phyloP scores from a whole-genome alignment of 2,797 vertebrate species.

The Octomys mimax region DNA sequence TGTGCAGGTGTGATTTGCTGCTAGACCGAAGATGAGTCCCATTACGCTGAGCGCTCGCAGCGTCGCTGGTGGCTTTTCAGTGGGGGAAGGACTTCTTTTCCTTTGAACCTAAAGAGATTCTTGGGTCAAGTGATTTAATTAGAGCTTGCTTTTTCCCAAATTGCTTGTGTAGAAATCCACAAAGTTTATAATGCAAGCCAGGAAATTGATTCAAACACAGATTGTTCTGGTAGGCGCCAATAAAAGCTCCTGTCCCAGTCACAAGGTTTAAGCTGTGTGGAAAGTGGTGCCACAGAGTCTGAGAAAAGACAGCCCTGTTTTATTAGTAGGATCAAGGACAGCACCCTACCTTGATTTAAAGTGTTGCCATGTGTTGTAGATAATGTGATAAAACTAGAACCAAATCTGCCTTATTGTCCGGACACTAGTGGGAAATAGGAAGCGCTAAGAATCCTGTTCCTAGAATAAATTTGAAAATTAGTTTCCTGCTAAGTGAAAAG shows the following conservation, averaged over 20 bases:
- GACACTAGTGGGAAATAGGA: background rate
- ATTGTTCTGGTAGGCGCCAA: constrained; percentile 62
- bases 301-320: constrained; percentile 44
- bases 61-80: background rate
- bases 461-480: background rate
- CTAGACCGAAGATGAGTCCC: background rate
- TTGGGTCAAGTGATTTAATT: constrained; percentile 49
- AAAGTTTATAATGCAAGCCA: constrained; percentile 62
- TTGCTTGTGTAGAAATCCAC: constrained; percentile 58
- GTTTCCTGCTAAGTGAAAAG: background rate
- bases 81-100: background rate
- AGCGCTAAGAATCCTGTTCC: background rate
- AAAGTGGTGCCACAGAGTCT: constrained; percentile 64
- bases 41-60: background rate
- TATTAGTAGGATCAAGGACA: background rate
- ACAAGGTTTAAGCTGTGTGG: background rate
- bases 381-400: background rate
- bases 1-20: background rate
- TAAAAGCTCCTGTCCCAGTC: constrained; percentile 57
- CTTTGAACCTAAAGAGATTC: constrained; percentile 54
- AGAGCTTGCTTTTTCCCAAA: constrained; percentile 63
- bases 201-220: constrained; percentile 74
- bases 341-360: constrained; percentile 62
- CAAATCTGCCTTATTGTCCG: background rate
- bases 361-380: constrained; percentile 48